Conservation (phyloP, 2,888 invertebrate species). For the Amiota minor region DNA sequence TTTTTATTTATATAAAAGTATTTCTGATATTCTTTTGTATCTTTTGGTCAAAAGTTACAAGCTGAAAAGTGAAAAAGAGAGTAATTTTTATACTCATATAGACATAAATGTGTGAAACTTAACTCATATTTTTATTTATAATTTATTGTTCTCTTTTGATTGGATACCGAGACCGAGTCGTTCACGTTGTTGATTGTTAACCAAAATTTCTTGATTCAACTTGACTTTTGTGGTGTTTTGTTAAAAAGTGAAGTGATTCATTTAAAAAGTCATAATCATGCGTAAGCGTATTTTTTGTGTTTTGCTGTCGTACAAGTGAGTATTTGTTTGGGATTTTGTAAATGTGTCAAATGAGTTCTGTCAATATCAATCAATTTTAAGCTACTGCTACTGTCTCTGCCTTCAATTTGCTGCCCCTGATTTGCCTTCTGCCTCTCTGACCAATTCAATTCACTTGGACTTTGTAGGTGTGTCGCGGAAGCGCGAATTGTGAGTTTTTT, state of each 20-base stretch:
- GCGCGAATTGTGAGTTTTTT: conserved; percentile 1
- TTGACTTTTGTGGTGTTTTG: conserved; percentile 24
- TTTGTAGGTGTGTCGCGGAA: conserved; percentile 23
- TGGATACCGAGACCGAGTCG: background rate
- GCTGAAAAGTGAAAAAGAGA: conserved; percentile 63
- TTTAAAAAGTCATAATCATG: conserved; percentile 37
- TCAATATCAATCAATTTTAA: conserved; percentile 18
- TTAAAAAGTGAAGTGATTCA: conserved; percentile 64
- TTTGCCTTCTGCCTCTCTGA: background rate
- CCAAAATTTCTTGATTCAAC: conserved; percentile 53
- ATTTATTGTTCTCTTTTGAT: background rate
- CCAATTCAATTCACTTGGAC: background rate
- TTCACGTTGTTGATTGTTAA: background rate
- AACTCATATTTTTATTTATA: conserved; percentile 3
- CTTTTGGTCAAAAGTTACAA: conserved; percentile 54
- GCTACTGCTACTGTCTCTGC: background rate
- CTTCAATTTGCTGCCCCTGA: background rate
- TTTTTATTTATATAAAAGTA: background rate
- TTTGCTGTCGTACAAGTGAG: background rate
- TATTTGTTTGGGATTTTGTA: background rate
- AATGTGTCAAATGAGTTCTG: conserved; percentile 19
- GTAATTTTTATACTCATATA: conserved; percentile 12
- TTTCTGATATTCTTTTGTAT: conserved; percentile 37
- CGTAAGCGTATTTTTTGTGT: conserved; percentile 11
- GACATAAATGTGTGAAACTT: background rate